phyloP scores from a whole-genome alignment of 2,888 invertebrate species.

The Laothoe populi region DNA sequence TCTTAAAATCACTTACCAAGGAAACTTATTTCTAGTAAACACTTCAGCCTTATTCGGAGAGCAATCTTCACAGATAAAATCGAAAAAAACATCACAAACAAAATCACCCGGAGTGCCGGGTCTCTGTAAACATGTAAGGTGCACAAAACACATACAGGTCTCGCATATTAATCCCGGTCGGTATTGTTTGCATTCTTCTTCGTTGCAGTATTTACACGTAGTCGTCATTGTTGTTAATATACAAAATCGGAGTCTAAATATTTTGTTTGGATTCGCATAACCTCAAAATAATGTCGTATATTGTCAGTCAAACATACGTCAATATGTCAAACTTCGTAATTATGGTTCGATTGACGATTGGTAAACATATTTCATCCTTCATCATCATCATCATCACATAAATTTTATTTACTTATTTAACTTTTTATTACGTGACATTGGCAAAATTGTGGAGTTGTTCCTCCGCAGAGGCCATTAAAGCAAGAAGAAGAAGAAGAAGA shows the following conservation, averaged over 20 bases:
- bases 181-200: constrained; percentile 79
- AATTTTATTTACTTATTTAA: no score
- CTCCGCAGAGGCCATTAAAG: no score
- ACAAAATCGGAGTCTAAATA: neutral
- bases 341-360: no score
- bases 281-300: constrained; percentile 25
- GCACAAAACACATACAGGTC: constrained; percentile 85
- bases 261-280: constrained; percentile 22
- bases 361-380: no score
- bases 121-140: constrained; percentile 87
- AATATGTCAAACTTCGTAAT: no score
- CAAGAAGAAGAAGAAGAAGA: no score
- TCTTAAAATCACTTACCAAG: constrained; percentile 82
- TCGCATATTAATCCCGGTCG: constrained; percentile 86
- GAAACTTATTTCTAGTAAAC: constrained; percentile 87
- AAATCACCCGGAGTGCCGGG: constrained; percentile 89
- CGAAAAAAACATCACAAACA: constrained; percentile 90
- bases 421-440: no score
- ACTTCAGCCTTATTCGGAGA: constrained; percentile 82
- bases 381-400: no score
- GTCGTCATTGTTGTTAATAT: constrained; percentile 31
- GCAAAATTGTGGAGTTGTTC: no score
- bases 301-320: no score
- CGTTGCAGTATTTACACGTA: constrained; percentile 86
- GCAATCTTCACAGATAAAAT: constrained; percentile 88